Base-by-base conservation (phyloP, 2,888 invertebrate genomes). In the Synergus umbraculus region DNA sequence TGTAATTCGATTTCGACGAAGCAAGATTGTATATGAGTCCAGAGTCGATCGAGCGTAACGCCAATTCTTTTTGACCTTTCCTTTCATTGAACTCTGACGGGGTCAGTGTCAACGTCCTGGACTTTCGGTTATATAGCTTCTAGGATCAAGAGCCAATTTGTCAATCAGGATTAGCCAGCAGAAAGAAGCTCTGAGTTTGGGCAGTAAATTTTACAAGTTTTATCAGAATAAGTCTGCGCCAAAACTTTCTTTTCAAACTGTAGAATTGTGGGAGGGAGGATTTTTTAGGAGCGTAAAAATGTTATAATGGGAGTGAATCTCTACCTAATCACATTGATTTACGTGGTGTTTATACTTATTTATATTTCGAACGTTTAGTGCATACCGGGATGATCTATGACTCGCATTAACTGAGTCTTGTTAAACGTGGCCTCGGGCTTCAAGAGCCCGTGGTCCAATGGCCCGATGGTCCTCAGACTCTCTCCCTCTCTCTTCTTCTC, bases 401-500 rank as follows among this genome's bases (percentile, higher is more conserved):
- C 90, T 87, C 90, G 87, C 90, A 91, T 91, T 91, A 91, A 91
- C 90, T 87, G 89, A 88, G 90, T 91, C 91, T 91, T 91, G 91
- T 91, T 91, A 91, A 91, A 90, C 90, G 90, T 86, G 86, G 90
- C 91, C 90, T 85, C 86, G 82, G 88, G 89, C 37, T 76, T 64
- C 67, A 79, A 79, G 80, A 79, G 82, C 83, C 80, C 80, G 81
- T 83, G 82, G 83, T 81, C 84, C 82, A 80, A 82, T 81, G 81
- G 82, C 79, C 79, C 79, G 79, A 64, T 78, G 79, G 80, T 81
- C 83, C 81, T 79, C 80, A 79, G 78, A 78, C 77, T 69, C 77
- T 64, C 64, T 77, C 79, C 77, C 73, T 63, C 76, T 73, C 78
- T 69, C 65, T 78, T 78, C 79, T 78, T 77, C 82, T 29, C 3